These are phyloP conservation scores for Cremastobaeus sp. DNA, from an alignment of 2,888 invertebrate species.

Conservation along the genomic window DNA sequence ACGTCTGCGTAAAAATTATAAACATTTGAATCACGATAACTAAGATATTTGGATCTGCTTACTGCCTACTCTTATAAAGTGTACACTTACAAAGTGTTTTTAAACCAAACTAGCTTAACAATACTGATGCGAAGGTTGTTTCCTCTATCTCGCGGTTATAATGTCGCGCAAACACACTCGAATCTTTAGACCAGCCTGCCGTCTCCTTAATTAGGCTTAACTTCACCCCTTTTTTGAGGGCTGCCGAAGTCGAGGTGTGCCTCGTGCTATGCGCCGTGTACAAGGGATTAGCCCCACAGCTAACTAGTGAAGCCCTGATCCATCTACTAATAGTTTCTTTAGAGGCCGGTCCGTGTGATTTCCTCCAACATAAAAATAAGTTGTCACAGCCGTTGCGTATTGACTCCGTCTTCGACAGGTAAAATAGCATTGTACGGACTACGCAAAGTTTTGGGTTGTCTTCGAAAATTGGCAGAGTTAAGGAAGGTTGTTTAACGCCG, in stretches of 20 bases:
- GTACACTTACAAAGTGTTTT: too few relatives aligned
- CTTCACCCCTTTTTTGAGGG: neutral
- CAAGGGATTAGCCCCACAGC: neutral
- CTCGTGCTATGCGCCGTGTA: neutral
- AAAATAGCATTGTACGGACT: neutral
- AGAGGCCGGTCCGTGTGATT: neutral
- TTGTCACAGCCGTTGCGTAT: neutral
- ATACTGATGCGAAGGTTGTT: neutral
- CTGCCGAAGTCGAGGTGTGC: neutral
- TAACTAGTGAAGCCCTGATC: neutral
- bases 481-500: neutral
- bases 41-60: too few relatives aligned
- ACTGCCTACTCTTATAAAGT: too few relatives aligned
- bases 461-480: neutral
- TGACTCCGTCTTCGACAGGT: neutral
- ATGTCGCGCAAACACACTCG: neutral
- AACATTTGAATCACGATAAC: too few relatives aligned
- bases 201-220: neutral
- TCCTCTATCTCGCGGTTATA: neutral
- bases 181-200: neutral
- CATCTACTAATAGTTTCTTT: neutral
- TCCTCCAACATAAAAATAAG: neutral
- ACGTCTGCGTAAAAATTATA: too few relatives aligned
- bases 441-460: constrained; percentile 32
- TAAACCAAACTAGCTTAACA: too few relatives aligned